Conservation (phyloP, 1,140 invertebrate species). For the Drosophila oshimai region DNA sequence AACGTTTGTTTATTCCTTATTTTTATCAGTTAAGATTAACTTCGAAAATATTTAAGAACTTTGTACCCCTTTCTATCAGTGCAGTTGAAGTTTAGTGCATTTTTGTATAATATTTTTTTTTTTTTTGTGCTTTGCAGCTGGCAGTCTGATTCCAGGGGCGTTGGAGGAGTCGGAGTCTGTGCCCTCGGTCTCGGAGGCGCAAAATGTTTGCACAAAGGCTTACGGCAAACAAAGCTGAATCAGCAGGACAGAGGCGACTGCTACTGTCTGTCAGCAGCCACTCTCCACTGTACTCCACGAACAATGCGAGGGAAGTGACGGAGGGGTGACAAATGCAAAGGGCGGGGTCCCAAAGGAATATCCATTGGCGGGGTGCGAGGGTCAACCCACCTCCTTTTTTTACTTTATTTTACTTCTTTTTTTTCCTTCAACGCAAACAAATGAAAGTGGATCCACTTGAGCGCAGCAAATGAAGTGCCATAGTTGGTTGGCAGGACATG, state of each 20-base stretch:
- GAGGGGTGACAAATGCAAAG: constrained; percentile 61
- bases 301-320: neutral
- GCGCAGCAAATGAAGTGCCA: constrained; percentile 78
- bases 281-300: constrained; percentile 68
- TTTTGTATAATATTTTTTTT: constrained; percentile 23
- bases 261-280: constrained; percentile 57
- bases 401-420: constrained; percentile 18
- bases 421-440: constrained; percentile 65
- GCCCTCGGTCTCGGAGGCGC: constrained; percentile 50
- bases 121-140: constrained; percentile 60
- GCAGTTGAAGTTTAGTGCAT: constrained; percentile 48
- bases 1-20: too few species aligned
- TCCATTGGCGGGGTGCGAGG: constrained; percentile 33
- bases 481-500: constrained; percentile 30
- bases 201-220: constrained; percentile 82
- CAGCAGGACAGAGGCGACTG: constrained; percentile 55
- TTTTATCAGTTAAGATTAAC: too few species aligned
- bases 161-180: neutral
- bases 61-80: neutral
- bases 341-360: constrained; percentile 23
- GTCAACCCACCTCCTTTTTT: neutral
- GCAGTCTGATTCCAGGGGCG: constrained; percentile 13
- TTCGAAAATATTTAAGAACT: neutral
- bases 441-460: constrained; percentile 82
- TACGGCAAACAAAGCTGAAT: constrained; percentile 82